Evolutionary conservation across 2,888 invertebrate genomes (phyloP), one percentile per base, ranked within the genome.

Genomic region (Coelogynopora nodosa): DNA sequence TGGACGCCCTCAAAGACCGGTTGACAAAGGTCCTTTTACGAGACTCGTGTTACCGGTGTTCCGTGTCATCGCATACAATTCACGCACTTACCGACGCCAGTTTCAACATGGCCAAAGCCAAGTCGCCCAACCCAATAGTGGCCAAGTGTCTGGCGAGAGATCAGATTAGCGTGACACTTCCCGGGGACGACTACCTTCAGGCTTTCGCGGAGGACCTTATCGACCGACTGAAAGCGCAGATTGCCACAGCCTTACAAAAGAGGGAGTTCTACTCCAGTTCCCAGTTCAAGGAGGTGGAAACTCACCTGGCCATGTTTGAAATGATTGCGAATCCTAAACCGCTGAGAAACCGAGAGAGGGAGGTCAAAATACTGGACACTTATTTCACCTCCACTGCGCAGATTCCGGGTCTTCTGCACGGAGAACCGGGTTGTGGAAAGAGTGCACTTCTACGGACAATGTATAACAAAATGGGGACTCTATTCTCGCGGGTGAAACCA

Each of bases 351-450:
- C 0, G 86, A 30, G 86, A 86, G 28, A 28, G 86, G 23, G 86
- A 86, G 31, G 28, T 86, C 13, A 86, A 86, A 49, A 87, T 86
- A 27, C 29, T 86, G 86, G 29, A 87, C 2, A 86, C 28, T 86
- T 86, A 86, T 28, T 28, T 86, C 26, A 86, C 86, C 18, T 86
- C 85, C 10, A 87, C 27, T 10, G 31, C 86, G 0, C 86, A 87
- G 5, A 49, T 29, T 31, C 86, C 86, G 0, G 86, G 86, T 1
- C 30, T 86, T 28, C 31, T 86, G 13, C 31, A 49, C 86, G 86
- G 86, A 5, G 67, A 49, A 29, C 86, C 31, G 23, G 86, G 86
- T 1, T 86, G 49, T 31, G 86, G 86, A n/a, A 86, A 86, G 30
- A 31, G 27, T 29, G 26, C 87, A n/a, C 29, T 86, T 18, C 26